A percentile compares a stretch with the other conserved stretches of the same genome.
Evolutionary conservation across 2,888 invertebrate genomes (phyloP).

Genomic region (Spilarctia lutea): DNA sequence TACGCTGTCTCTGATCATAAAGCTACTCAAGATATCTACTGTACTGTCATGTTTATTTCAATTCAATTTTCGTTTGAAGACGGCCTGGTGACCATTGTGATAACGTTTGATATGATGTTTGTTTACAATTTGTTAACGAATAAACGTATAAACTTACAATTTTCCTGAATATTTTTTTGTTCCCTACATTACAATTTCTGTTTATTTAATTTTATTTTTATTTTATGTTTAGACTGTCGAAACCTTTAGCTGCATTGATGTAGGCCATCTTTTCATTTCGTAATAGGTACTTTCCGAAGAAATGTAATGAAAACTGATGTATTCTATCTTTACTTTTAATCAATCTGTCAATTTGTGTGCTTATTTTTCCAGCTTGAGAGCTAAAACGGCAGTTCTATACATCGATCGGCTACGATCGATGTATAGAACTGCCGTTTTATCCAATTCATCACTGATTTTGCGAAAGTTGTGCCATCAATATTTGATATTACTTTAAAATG

Average conservation of each 20-base stretch:
- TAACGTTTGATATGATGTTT: background rate
- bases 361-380: background rate
- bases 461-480: background rate
- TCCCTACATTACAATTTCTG: background rate
- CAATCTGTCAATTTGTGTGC: background rate
- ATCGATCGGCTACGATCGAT: too few species aligned
- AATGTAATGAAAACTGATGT: background rate
- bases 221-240: too few species aligned
- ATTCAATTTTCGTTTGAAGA: background rate
- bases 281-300: too few species aligned
- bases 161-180: background rate
- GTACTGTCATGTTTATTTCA: background rate
- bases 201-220: too few species aligned
- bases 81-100: background rate
- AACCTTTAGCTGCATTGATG: background rate
- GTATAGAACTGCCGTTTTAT: background rate
- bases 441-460: background rate
- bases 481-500: constrained; percentile 14
- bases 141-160: background rate
- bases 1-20: background rate
- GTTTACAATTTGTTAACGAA: background rate
- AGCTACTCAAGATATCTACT: background rate
- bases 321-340: background rate
- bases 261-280: background rate
- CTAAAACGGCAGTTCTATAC: too few species aligned